Evolutionary conservation across 35 echinoderm and acorn worm genomes (phyloP), one percentile per base, ranked within the genome.

Genomic region (Apostichopus parvimensis): DNA sequence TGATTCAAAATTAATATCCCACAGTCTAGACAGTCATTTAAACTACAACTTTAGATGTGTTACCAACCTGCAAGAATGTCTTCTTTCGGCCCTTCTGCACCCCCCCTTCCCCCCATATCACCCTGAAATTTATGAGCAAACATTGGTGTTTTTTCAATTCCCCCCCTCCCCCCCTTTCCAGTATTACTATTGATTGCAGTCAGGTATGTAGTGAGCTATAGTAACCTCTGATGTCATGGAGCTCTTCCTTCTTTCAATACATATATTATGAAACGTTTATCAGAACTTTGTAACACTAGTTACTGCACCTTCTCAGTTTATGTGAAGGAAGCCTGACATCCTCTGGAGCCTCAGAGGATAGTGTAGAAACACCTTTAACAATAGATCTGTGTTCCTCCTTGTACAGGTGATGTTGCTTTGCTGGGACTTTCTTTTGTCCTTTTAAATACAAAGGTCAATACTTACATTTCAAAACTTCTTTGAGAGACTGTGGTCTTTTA

Each of bases 381-480:
- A 82, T 56, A 0, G 79, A 4, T 54, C 12, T 54, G 55, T 82
- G 14, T 56, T 82, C 79, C 52, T n/a, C 17, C 52, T 54, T 55
- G 17, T 54, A 82, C 79, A 82, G 79, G 79, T 82, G 79, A 82
- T 25, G 54, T 54, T 55, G 34, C 10, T 17, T 56, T 54, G 79
- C 22, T 18, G 17, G 55, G 11, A 1, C 17, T 82, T 45, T 24
- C 34, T 34, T 53, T 82, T 82, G 79, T 82, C 11, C 55, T 53
- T 45, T 18, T 82, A 82, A 82, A 53, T 55, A 57, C 79, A 82
- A 82, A 82, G 79, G 79, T 82, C 79, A 82, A 82, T 55, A 82
- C 79, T 56, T 82, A 10, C n/a, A 82, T 20, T 82, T 13, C 34
- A 54, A 34, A 82, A 34, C 34, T 11, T 25, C 15, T 82, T 82